A percentile compares a stretch with the other conserved stretches of the same genome.
Conservation (phyloP, 2,113 vertebrate genomes). For the Rhynchomys soricoides region DNA sequence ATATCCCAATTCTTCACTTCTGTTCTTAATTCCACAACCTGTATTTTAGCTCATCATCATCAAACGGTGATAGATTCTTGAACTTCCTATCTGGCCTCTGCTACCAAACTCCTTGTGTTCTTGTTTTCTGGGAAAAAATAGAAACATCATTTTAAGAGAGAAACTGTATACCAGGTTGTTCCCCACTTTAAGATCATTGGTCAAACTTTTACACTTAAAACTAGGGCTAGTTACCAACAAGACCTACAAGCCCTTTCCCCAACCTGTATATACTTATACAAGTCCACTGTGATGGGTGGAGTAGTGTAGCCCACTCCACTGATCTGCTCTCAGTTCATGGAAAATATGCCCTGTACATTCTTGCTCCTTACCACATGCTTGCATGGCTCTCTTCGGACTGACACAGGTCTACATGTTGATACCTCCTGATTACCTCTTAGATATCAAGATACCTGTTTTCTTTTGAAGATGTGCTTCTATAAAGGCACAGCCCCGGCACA, state of each 20-base stretch:
- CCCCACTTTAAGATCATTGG: not conserved
- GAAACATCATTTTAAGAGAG: not conserved
- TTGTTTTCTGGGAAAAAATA: not conserved
- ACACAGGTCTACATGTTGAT: not conserved
- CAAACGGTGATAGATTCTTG: fast-evolving
- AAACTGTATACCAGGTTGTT: not conserved
- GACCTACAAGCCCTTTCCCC: fast-evolving
- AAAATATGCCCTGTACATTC: fast-evolving
- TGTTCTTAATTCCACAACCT: not conserved
- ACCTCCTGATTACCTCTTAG: not conserved
- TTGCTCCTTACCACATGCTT: not conserved
- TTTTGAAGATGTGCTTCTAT: not conserved
- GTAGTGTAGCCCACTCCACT: not conserved
- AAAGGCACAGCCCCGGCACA: not conserved
- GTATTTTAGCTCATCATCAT: not conserved
- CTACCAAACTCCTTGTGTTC: not conserved
- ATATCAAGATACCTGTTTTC: not conserved
- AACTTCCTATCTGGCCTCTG: not conserved
- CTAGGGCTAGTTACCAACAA: not conserved
- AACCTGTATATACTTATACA: not conserved
- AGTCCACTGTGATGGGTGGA: too few relatives aligned
- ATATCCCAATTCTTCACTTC: not conserved
- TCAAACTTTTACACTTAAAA: not conserved
- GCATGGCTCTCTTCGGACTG: not conserved
- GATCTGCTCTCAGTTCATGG: not conserved